Conservation (phyloP, 1,140 invertebrate species). For the Ectropis grisescens region DNA sequence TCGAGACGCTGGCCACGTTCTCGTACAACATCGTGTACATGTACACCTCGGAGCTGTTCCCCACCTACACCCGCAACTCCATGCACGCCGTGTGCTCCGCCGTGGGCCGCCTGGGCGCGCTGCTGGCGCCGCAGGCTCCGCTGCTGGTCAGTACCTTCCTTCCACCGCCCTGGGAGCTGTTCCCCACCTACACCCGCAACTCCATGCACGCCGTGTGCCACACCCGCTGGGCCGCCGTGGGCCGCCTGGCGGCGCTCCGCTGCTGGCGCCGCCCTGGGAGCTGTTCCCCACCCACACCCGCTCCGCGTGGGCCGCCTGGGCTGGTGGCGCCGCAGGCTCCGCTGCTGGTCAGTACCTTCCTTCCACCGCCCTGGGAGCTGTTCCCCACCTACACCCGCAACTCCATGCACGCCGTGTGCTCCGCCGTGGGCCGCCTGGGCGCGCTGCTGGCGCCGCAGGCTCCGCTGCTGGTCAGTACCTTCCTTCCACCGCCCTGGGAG, state of each 20-base stretch:
- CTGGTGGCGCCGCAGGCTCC: not conserved
- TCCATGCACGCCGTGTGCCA: constrained; percentile 73
- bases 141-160: constrained; percentile 47
- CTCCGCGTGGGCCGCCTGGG: not conserved
- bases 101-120: constrained; percentile 75
- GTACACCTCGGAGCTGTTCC: constrained; percentile 80
- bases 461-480: constrained; percentile 3
- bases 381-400: constrained; percentile 70
- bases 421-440: constrained; percentile 19
- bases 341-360: constrained; percentile 5
- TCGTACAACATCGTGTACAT: constrained; percentile 76
- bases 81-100: constrained; percentile 76
- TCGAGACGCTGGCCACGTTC: constrained; percentile 76
- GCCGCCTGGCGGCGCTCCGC: not conserved
- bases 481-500: not conserved
- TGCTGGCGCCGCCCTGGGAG: not conserved
- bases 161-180: not conserved
- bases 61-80: constrained; percentile 76
- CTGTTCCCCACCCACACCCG: too few relatives aligned
- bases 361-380: not conserved
- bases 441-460: not conserved
- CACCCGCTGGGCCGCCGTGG: constrained; percentile 20
- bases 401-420: constrained; percentile 73
- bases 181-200: constrained; percentile 70
- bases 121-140: constrained; percentile 76